Evolutionary conservation across 2,797 vertebrate species (phyloP).

Genomic region (Eulemur albifrons): DNA sequence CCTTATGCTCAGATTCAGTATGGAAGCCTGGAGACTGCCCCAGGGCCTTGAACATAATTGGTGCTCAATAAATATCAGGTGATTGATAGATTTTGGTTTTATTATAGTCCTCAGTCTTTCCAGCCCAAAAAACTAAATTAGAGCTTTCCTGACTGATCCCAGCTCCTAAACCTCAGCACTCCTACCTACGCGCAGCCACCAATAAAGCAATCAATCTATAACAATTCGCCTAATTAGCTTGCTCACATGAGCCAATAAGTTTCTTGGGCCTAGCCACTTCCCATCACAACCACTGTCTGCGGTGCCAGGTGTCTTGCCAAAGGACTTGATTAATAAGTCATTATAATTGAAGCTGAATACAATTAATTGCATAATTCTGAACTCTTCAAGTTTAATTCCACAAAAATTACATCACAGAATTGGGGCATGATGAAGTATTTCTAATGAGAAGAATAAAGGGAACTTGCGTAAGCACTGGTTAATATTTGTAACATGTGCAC

Average conservation of each 20-base stretch:
- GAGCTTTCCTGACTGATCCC: neutral
- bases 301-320: conserved; percentile 39
- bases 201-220: conserved; percentile 24
- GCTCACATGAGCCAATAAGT: neutral
- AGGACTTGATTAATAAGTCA: conserved; percentile 60
- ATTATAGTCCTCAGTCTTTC: neutral
- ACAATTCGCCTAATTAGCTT: conserved; percentile 47
- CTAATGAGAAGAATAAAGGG: neutral
- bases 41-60: neutral
- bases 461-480: neutral
- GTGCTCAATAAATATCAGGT: neutral
- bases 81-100: neutral
- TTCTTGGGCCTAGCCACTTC: neutral
- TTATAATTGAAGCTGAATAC: conserved; percentile 55
- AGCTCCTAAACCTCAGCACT: neutral
- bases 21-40: neutral
- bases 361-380: conserved; percentile 62
- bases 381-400: conserved; percentile 66
- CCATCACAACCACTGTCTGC: neutral
- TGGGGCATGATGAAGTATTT: conserved; percentile 22
- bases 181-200: neutral
- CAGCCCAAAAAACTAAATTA: neutral
- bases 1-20: neutral
- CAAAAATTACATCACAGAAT: conserved; percentile 61
- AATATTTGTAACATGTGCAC: neutral